Evolutionary conservation across 2,797 vertebrate species (phyloP).

Genomic region (Poecilia gillii): DNA sequence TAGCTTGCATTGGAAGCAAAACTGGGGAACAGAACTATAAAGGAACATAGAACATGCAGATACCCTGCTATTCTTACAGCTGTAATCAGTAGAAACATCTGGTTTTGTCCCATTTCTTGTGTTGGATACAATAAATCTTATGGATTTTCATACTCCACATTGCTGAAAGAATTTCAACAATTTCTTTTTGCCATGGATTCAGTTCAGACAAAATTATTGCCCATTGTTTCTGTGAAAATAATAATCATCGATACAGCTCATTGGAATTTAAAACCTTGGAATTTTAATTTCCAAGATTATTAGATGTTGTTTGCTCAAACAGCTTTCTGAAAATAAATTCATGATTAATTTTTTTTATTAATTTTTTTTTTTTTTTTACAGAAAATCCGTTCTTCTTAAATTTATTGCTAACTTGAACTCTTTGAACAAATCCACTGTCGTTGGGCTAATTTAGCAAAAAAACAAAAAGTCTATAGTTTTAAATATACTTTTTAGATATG

Average conservation of each 20-base stretch:
- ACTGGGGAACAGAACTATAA: conserved; percentile 10
- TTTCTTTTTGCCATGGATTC: neutral
- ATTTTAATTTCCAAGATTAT: neutral
- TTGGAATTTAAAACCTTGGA: too few relatives aligned
- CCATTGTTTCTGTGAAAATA: neutral
- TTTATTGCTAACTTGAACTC: neutral
- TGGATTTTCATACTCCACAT: neutral
- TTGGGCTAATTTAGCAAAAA: neutral
- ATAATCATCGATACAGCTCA: neutral
- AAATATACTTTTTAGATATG: neutral
- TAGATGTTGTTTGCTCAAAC: neutral
- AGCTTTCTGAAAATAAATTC: neutral
- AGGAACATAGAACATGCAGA: neutral
- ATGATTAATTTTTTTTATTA: neutral
- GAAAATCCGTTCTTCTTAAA: neutral
- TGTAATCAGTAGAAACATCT: neutral
- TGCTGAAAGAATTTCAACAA: neutral
- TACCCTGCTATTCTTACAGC: neutral
- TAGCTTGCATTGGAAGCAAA: conserved; percentile 4
- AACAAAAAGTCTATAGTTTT: neutral
- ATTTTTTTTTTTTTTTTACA: neutral
- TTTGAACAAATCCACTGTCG: neutral
- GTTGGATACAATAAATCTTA: neutral
- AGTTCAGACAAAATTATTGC: neutral
- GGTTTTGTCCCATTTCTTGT: neutral